Conservation (phyloP, 2,113 vertebrate genomes). For the Ascaphus truei region DNA sequence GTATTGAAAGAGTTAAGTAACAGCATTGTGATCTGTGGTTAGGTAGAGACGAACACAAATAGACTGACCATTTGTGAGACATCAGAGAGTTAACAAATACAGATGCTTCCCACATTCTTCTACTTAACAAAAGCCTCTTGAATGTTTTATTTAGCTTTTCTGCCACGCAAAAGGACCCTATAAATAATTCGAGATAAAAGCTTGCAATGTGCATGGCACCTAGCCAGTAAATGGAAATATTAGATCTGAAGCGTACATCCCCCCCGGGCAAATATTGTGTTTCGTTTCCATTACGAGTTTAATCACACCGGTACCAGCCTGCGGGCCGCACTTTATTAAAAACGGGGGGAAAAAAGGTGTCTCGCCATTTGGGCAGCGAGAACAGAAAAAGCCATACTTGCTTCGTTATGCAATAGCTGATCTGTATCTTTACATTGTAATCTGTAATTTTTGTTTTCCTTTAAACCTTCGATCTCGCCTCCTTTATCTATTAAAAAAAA, state of each 20-base stretch:
- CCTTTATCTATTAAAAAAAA: no score
- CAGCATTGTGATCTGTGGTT: no score
- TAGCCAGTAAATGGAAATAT: neutral
- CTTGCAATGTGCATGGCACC: neutral
- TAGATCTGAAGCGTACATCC: neutral
- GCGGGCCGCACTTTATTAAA: slow-evolving; percentile 22
- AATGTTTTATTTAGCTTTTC: neutral
- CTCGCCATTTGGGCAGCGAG: slow-evolving; percentile 7
- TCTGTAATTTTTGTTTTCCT: neutral
- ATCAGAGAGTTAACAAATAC: no score
- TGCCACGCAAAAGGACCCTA: neutral
- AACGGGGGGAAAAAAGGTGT: slow-evolving; percentile 28
- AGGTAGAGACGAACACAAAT: no score
- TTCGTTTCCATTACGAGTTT: slow-evolving; percentile 30
- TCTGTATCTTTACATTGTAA: neutral
- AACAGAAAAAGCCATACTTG: neutral
- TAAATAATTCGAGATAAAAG: slow-evolving; percentile 6
- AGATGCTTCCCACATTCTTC: neutral
- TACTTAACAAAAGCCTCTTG: neutral
- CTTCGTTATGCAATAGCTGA: neutral
- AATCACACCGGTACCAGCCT: slow-evolving; percentile 14
- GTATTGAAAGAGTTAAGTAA: no score
- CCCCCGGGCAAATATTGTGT: slow-evolving; percentile 9
- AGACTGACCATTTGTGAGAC: no score
- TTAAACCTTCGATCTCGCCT: neutral